A percentile compares a stretch with the other conserved stretches of the same genome.
These are phyloP conservation scores for Yponomeuta sedellus DNA, from an alignment of 2,888 invertebrate species.

Conservation along the genomic window DNA sequence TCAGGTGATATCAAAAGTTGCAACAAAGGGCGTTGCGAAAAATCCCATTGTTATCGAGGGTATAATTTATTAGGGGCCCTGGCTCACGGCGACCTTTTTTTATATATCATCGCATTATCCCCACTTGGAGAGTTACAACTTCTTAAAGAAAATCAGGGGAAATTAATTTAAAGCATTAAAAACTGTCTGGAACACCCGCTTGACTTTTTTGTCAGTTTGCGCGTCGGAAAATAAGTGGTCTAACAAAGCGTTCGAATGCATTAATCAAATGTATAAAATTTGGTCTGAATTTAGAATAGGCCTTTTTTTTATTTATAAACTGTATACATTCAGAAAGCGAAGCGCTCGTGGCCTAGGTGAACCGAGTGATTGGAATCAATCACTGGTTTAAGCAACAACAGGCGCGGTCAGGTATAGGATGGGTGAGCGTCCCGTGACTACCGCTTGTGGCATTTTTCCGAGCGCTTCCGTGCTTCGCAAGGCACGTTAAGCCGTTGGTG, in stretches of 20 bases:
- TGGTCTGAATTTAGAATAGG: neutral
- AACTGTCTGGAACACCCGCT: constrained; percentile 65
- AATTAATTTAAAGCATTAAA: constrained; percentile 72
- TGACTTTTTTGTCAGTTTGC: constrained; percentile 56
- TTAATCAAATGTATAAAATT: neutral
- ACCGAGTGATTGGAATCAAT: too few species aligned
- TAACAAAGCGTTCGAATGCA: neutral
- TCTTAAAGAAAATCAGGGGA: constrained; percentile 74
- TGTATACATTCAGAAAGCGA: too few species aligned
- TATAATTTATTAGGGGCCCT: constrained; percentile 74
- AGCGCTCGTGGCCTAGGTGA: too few species aligned
- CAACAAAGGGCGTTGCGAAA: constrained; percentile 70
- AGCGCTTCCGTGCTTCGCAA: too few species aligned
- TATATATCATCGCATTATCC: constrained; percentile 78
- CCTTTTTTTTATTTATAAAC: too few species aligned
- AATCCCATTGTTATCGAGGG: constrained; percentile 77
- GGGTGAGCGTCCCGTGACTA: too few species aligned
- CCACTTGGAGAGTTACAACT: constrained; percentile 74
- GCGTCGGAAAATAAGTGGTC: constrained; percentile 22
- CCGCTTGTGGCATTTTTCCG: too few species aligned
- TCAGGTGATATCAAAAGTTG: constrained; percentile 76
- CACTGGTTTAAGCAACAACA: too few species aligned
- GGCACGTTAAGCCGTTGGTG: too few species aligned
- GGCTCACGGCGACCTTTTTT: constrained; percentile 73
- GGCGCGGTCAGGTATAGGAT: too few species aligned